Evolutionary conservation across 2,113 vertebrate species (phyloP).

Genomic region (Menidia beryllina): DNA sequence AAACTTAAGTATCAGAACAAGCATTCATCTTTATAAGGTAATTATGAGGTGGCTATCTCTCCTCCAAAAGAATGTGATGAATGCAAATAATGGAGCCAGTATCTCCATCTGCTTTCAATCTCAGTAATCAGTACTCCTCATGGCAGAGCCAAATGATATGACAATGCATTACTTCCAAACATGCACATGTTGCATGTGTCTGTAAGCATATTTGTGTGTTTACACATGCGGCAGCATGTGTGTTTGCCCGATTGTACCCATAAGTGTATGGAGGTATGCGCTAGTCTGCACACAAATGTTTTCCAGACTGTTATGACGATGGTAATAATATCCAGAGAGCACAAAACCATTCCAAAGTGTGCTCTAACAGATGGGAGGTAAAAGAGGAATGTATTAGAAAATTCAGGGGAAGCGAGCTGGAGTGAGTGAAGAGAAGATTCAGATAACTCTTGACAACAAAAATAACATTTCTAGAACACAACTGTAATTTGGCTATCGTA

Average conservation of each 20-base stretch:
- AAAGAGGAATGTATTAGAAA: slow-evolving; percentile 33
- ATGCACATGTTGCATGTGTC: background rate
- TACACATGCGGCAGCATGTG: background rate
- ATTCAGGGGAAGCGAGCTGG: slow-evolving; percentile 17
- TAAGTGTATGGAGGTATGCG: slow-evolving; percentile 44
- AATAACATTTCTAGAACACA: slow-evolving; percentile 4
- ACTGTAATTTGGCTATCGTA: background rate
- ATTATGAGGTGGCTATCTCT: slow-evolving; percentile 28
- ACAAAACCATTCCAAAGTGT: slow-evolving; percentile 28
- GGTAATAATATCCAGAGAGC: slow-evolving; percentile 73
- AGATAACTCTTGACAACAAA: background rate
- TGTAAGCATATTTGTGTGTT: slow-evolving; percentile 7
- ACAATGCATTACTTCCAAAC: slow-evolving; percentile 7
- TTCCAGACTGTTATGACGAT: slow-evolving; percentile 68
- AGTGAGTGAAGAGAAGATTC: slow-evolving; percentile 3
- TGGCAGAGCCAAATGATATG: background rate
- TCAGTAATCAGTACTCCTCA: background rate
- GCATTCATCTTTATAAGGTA: slow-evolving; percentile 26
- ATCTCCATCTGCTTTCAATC: slow-evolving; percentile 2
- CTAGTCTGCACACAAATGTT: slow-evolving; percentile 66
- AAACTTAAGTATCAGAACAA: slow-evolving; percentile 33
- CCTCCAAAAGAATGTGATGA: slow-evolving; percentile 40
- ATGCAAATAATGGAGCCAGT: slow-evolving; percentile 42
- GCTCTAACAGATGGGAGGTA: slow-evolving; percentile 48
- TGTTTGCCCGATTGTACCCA: slow-evolving; percentile 24